Conservation (phyloP, 1,140 invertebrate species). For the Drosophila auraria region DNA sequence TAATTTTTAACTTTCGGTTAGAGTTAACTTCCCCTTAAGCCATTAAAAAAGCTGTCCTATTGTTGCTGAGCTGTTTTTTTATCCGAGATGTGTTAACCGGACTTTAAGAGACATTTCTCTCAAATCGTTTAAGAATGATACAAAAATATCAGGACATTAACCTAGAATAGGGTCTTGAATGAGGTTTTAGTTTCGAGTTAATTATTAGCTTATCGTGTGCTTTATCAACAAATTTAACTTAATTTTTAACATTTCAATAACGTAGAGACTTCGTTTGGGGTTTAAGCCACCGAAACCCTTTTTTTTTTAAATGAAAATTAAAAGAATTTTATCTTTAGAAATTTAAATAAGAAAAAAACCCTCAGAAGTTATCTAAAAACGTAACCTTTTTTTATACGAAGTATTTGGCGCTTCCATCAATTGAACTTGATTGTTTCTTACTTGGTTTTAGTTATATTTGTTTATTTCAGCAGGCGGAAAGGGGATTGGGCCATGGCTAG, state of each 20-base stretch:
- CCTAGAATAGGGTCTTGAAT: too few species aligned
- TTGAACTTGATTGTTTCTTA: slow-evolving; percentile 12
- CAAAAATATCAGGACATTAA: background rate
- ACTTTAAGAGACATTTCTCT: background rate
- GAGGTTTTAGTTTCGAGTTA: too few species aligned
- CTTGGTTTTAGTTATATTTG: slow-evolving; percentile 58
- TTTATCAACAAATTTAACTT: too few species aligned
- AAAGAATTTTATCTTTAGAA: too few species aligned
- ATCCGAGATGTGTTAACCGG: background rate
- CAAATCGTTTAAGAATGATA: background rate
- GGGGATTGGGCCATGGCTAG: slow-evolving; percentile 19
- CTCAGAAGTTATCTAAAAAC: background rate
- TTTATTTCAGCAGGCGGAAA: slow-evolving; percentile 42
- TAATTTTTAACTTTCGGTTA: background rate
- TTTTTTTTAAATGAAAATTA: too few species aligned
- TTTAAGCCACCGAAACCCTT: too few species aligned
- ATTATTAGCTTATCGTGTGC: too few species aligned
- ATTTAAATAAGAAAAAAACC: background rate
- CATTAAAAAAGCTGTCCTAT: too few species aligned
- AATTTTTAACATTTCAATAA: too few species aligned
- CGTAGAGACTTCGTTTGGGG: too few species aligned
- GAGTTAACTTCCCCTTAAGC: too few species aligned
- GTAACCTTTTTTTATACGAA: background rate
- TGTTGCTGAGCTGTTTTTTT: too few species aligned
- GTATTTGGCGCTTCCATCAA: background rate